phyloP scores from a whole-genome alignment of 2,113 vertebrate species.

The Rhabdornis inornatus region DNA sequence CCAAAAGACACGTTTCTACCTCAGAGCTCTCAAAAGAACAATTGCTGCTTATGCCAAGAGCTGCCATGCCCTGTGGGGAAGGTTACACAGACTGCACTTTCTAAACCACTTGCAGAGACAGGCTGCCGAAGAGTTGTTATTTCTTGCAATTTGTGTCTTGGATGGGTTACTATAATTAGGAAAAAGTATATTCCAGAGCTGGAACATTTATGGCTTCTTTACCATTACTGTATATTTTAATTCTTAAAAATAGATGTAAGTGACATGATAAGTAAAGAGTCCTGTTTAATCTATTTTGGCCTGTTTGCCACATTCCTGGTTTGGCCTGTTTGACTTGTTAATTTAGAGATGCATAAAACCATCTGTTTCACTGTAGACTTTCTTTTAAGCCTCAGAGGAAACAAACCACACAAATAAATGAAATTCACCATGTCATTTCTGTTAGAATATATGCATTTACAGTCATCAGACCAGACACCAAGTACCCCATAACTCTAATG shows the following conservation, averaged over 20 bases:
- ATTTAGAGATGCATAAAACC: slow-evolving; percentile 53
- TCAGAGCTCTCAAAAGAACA: background rate
- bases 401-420: slow-evolving; percentile 56
- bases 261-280: slow-evolving; percentile 51
- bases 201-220: slow-evolving; percentile 39
- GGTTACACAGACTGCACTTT: slow-evolving; percentile 27
- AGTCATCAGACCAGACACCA: background rate
- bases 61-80: background rate
- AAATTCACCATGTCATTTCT: slow-evolving; percentile 42
- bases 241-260: slow-evolving; percentile 64
- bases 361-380: slow-evolving; percentile 61
- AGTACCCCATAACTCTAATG: background rate
- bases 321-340: slow-evolving; percentile 48
- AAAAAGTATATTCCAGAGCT: slow-evolving; percentile 39
- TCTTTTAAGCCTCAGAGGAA: slow-evolving; percentile 60
- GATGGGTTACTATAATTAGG: slow-evolving; percentile 46
- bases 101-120: slow-evolving; percentile 42
- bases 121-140: background rate
- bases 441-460: slow-evolving; percentile 31
- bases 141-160: slow-evolving; percentile 41
- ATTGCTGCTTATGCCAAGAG: background rate
- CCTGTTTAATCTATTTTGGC: slow-evolving; percentile 49
- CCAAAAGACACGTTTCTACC: background rate
- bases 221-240: slow-evolving; percentile 51
- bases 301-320: slow-evolving; percentile 34